Conservation (phyloP, 1,140 invertebrate species). For the Oreohelix idahoensis region DNA sequence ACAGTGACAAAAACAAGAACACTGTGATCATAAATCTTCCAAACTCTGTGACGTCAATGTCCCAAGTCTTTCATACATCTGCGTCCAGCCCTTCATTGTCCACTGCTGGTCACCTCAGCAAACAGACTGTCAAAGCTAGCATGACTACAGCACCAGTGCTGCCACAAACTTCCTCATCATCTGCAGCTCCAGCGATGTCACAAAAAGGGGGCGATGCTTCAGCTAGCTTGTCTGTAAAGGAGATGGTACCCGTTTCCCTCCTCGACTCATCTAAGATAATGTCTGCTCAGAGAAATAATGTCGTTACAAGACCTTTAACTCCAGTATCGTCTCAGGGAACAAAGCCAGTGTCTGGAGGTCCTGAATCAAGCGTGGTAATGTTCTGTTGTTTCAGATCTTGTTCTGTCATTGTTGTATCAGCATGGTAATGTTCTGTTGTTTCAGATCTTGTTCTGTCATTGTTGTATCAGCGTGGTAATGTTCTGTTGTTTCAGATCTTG, state of each 20-base stretch:
- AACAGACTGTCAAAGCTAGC: not conserved
- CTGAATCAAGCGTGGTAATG: not conserved
- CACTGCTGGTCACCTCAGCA: not conserved
- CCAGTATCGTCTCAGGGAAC: not conserved
- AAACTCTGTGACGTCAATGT: not conserved
- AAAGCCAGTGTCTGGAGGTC: too few species aligned
- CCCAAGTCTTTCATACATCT: not conserved
- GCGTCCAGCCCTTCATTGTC: not conserved
- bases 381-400: too few species aligned
- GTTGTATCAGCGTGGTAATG: too few species aligned
- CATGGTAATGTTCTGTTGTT: too few species aligned
- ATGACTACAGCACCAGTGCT: not conserved
- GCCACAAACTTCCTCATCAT: not conserved
- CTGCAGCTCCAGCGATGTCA: not conserved
- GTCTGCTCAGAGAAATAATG: not conserved
- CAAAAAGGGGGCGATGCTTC: not conserved
- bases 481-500: too few species aligned
- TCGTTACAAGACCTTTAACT: not conserved
- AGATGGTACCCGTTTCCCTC: not conserved
- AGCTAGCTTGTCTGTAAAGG: not conserved
- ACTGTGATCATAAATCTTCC: slow-evolving; percentile 19
- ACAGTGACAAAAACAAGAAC: not conserved
- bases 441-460: too few species aligned
- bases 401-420: too few species aligned
- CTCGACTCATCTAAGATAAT: not conserved